Conservation (phyloP, 1,140 invertebrate species). For the Cotesia glomerata region DNA sequence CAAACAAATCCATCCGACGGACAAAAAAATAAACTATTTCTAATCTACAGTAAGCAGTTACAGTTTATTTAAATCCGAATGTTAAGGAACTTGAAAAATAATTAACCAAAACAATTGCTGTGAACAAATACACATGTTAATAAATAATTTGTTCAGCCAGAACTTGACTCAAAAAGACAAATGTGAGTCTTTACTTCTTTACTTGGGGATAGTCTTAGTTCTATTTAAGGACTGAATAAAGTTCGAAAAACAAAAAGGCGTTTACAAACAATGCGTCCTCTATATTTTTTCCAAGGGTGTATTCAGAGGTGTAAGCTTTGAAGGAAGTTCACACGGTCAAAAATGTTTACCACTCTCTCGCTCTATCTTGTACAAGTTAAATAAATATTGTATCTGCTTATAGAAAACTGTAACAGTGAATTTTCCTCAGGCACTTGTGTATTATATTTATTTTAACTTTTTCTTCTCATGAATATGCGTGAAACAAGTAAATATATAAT, state of each 20-base stretch:
- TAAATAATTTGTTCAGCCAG: slow-evolving; percentile 55
- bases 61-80: slow-evolving; percentile 26
- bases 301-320: no score
- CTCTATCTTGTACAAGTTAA: not conserved
- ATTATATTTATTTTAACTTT: no score
- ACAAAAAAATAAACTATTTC: not conserved
- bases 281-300: no score
- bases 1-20: not conserved
- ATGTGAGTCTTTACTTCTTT: not conserved
- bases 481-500: no score
- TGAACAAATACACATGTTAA: not conserved
- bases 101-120: slow-evolving; percentile 13
- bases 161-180: slow-evolving; percentile 43
- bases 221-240: not conserved
- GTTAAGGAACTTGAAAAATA: not conserved
- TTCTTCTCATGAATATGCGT: no score
- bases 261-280: slow-evolving; percentile 4
- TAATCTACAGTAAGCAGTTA: not conserved
- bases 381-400: not conserved
- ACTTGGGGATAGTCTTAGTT: not conserved
- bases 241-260: not conserved
- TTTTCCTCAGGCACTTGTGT: no score
- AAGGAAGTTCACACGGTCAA: slow-evolving; percentile 34
- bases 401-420: no score
- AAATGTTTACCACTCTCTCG: not conserved